Evolutionary conservation across 2,888 invertebrate genomes (phyloP), one percentile per base, ranked within the genome.

Genomic region (Seira sanloemensis): DNA sequence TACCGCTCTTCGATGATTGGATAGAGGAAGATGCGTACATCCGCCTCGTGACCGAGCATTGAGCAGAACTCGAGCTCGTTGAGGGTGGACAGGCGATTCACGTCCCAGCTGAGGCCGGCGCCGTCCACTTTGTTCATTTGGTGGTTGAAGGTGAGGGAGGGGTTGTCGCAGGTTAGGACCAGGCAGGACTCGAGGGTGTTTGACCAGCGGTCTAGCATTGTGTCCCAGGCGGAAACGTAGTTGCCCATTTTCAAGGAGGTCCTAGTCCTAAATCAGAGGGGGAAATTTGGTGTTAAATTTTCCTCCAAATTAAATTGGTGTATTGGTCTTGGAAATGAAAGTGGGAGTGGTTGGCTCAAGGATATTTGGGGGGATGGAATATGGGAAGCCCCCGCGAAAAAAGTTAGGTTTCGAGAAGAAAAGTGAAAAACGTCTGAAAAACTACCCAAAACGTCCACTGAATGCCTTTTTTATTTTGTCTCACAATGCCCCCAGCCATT

Each of bases 211-310:
- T 74, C 80, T 12, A 74, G 25, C 74, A 74, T 54, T 24, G 74
- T 67, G 7, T 80, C 74, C 80, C 80, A 80, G n/a, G 80, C 73
- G n/a, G 74, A 73, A 50, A 80, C 26, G 21, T 74, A 80, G 18
- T 80, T 80, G 7, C 80, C 80, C 80, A 80, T 80, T 67, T 76
- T 76, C n/a, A n/a, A n/a, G n/a, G n/a, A n/a, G n/a, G n/a, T n/a
- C n/a, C n/a, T n/a, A n/a, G n/a, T n/a, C n/a, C n/a, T n/a, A n/a
- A n/a, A n/a, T n/a, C n/a, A n/a, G n/a, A n/a, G n/a, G n/a, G n/a
- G n/a, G n/a, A n/a, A n/a, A n/a, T n/a, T n/a, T n/a, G n/a, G n/a
- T n/a, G n/a, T n/a, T n/a, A n/a, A n/a, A n/a, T n/a, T n/a, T n/a
- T n/a, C n/a, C n/a, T n/a, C n/a, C n/a, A n/a, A n/a, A n/a, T n/a